phyloP scores from a whole-genome alignment of 2,797 vertebrate genomes.

The Periophthalmus magnuspinnatus region DNA sequence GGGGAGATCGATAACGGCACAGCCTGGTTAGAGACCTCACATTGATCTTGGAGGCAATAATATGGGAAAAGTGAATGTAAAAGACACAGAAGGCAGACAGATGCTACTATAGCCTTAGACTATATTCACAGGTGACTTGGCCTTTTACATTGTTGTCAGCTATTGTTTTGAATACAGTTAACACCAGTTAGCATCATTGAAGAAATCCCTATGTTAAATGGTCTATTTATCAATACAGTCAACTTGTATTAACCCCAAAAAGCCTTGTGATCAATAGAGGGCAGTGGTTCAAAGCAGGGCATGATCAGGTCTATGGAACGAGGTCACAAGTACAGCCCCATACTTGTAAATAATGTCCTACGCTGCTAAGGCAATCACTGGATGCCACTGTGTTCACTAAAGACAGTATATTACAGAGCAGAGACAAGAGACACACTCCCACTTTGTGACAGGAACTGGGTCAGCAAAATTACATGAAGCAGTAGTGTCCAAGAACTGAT shows the following conservation, averaged over 20 bases:
- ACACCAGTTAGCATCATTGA: conserved; percentile 43
- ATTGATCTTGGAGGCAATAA: conserved; percentile 77
- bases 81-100: conserved; percentile 34
- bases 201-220: conserved; percentile 55
- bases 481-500: not conserved
- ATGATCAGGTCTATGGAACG: conserved; percentile 71
- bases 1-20: conserved; percentile 77
- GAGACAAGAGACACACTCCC: conserved; percentile 27
- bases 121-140: conserved; percentile 66
- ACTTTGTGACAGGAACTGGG: conserved; percentile 18
- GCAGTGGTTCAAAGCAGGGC: conserved; percentile 63
- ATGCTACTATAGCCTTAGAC: conserved; percentile 60
- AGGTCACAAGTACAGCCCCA: conserved; percentile 70
- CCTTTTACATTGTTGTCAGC: conserved; percentile 58
- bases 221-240: conserved; percentile 78
- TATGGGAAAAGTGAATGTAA: conserved; percentile 55
- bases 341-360: conserved; percentile 67
- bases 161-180: conserved; percentile 67
- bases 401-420: conserved; percentile 39
- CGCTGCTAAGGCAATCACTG: conserved; percentile 62
- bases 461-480: conserved; percentile 6
- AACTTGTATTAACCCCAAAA: conserved; percentile 81
- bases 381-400: conserved; percentile 49
- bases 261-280: conserved; percentile 72
- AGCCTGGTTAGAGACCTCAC: conserved; percentile 81